Evolutionary conservation across 2,888 invertebrate genomes (phyloP).

Genomic region (Pocota personata): DNA sequence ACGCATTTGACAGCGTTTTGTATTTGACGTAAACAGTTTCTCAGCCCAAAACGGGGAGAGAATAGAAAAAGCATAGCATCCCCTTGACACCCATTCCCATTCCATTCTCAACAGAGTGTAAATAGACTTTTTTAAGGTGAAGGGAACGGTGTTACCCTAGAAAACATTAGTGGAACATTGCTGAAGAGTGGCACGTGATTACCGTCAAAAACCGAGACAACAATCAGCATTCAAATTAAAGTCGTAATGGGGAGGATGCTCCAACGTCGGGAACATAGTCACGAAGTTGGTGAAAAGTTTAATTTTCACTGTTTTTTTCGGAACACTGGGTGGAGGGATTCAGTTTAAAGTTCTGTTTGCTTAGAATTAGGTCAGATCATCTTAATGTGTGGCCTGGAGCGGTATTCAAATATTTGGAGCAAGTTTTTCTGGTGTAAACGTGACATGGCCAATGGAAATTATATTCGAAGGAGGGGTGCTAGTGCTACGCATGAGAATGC

Average conservation of each 20-base stretch:
- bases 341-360: constrained; percentile 43
- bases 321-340: background rate
- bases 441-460: constrained; percentile 30
- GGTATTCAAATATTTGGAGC: constrained; percentile 48
- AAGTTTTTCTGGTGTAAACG: constrained; percentile 22
- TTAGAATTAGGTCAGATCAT: constrained; percentile 61
- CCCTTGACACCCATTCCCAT: constrained; percentile 36
- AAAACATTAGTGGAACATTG: constrained; percentile 39
- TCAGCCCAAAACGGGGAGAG: background rate
- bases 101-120: background rate
- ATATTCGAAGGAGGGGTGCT: background rate
- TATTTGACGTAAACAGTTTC: background rate
- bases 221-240: constrained; percentile 73
- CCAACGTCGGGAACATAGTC: constrained; percentile 14
- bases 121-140: background rate
- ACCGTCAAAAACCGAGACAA: constrained; percentile 61
- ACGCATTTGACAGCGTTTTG: constrained; percentile 40
- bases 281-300: constrained; percentile 45
- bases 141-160: constrained; percentile 15
- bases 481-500: constrained; percentile 52
- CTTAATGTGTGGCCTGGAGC: constrained; percentile 49
- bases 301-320: background rate
- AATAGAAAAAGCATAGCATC: background rate
- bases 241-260: constrained; percentile 50
- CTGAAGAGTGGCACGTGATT: constrained; percentile 60